phyloP scores from a whole-genome alignment of 2,797 vertebrate genomes.

The Sparus aurata region DNA sequence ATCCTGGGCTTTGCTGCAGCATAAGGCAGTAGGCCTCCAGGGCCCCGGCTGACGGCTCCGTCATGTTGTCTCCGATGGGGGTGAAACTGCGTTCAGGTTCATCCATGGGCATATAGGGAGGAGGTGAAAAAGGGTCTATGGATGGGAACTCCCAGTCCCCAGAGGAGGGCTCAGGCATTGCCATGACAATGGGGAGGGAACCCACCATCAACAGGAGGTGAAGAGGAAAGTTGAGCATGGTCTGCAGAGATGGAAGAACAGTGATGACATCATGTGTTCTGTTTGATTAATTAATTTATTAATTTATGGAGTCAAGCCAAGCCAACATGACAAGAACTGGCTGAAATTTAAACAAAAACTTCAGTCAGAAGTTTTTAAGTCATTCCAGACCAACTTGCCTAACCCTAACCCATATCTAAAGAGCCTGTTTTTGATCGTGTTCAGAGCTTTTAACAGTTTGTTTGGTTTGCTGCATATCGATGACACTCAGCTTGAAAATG shows the following conservation, averaged over 20 bases:
- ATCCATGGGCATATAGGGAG: background rate
- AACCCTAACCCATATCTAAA: too few relatives aligned
- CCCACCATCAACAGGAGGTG: constrained; percentile 27
- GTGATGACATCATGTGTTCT: too few relatives aligned
- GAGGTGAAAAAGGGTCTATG: accelerated
- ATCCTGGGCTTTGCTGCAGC: constrained; percentile 61
- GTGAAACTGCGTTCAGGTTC: background rate
- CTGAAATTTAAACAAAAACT: too few relatives aligned
- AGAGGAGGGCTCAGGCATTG: background rate
- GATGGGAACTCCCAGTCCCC: background rate
- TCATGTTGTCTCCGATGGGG: background rate
- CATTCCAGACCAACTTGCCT: too few relatives aligned
- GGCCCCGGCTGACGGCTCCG: accelerated
- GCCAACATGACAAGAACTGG: too few relatives aligned
- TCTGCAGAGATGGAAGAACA: constrained; percentile 33
- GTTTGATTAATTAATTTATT: too few relatives aligned
- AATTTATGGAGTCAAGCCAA: too few relatives aligned
- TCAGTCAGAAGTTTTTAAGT: too few relatives aligned
- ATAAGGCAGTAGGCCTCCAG: constrained; percentile 69
- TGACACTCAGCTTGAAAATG: too few relatives aligned
- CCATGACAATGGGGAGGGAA: constrained; percentile 6
- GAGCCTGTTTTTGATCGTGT: too few relatives aligned
- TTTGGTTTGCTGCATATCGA: too few relatives aligned
- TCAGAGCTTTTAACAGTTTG: too few relatives aligned
- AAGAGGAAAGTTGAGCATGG: constrained; percentile 26